Conservation (phyloP, 2,113 vertebrate genomes). For the Hypanus sabinus region DNA sequence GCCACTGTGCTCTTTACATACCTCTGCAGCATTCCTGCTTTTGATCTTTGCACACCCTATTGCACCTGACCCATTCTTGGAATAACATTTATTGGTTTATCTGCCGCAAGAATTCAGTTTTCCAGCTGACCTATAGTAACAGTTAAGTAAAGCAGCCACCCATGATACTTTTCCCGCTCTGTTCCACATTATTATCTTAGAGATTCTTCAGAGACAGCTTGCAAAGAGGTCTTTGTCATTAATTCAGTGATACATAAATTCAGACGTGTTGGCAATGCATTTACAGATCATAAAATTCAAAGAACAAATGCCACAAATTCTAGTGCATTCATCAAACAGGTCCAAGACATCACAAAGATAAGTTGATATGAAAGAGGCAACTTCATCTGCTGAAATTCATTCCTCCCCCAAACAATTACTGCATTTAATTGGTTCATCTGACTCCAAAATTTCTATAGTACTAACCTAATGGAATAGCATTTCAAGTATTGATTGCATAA, state of each 20-base stretch:
- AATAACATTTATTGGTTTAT: slow-evolving; percentile 22
- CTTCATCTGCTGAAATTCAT: not conserved
- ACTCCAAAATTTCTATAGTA: not conserved
- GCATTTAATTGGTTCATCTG: not conserved
- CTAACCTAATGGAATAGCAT: not conserved
- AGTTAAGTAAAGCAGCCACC: slow-evolving; percentile 1
- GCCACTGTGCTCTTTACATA: not conserved
- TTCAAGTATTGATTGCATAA: not conserved
- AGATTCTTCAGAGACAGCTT: not conserved
- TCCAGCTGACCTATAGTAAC: not conserved
- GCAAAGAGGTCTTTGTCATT: not conserved
- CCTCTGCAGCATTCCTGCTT: not conserved
- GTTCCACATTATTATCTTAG: not conserved
- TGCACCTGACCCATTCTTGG: not conserved
- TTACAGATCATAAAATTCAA: not conserved
- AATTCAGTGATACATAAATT: slow-evolving; percentile 7
- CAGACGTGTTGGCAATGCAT: not conserved
- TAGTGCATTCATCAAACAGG: not conserved
- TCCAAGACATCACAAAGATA: not conserved
- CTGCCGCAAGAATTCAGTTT: not conserved
- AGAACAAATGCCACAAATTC: not conserved
- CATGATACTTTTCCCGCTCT: not conserved
- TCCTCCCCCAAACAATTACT: not conserved
- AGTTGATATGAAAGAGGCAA: not conserved
- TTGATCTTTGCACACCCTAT: not conserved